A percentile compares a stretch with the other conserved stretches of the same genome.
Conservation (phyloP, 2,113 vertebrate species). For the human (Homo sapiens) region GRCh38 chr6:16652501-16653000, state of each 20-base stretch:
- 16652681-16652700: neutral
- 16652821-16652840: neutral
- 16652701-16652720: slow-evolving; percentile 40
- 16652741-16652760: neutral
- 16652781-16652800: slow-evolving; percentile 61
- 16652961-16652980: neutral
- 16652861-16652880: neutral
- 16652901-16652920: neutral
- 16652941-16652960: neutral
- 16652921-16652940: too few relatives aligned
- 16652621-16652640: slow-evolving; percentile 54
- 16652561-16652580: neutral
- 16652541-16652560: neutral
- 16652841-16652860: neutral
- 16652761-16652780: slow-evolving; percentile 66
- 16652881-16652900: neutral
- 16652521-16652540: neutral
- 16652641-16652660: slow-evolving; percentile 58
- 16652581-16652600: slow-evolving; percentile 21
- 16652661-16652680: neutral
- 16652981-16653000: neutral
- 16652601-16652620: slow-evolving; percentile 59
- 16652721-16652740: neutral
- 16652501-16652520: rapidly evolving
- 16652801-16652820: slow-evolving; percentile 40